Conservation (phyloP, 92 coral and sea anemone species). For the Blastomussa wellsi region DNA sequence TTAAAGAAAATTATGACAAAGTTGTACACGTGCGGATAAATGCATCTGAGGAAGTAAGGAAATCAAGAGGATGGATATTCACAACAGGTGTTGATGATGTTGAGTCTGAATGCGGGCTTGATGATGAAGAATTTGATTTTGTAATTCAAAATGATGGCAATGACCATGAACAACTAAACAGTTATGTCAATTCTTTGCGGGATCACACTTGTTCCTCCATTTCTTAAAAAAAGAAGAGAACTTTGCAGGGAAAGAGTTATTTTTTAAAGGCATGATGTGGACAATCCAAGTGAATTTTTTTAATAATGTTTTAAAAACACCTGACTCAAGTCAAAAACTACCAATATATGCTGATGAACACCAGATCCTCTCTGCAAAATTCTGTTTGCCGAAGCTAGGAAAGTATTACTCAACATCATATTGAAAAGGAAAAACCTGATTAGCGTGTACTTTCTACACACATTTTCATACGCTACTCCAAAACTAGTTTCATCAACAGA, state of each 20-base stretch:
- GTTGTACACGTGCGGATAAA: slow-evolving; percentile 73
- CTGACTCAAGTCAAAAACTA: too few species aligned
- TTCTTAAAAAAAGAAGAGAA: background rate
- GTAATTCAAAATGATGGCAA: slow-evolving; percentile 75
- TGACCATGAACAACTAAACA: slow-evolving; percentile 31
- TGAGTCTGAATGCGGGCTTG: slow-evolving; percentile 97
- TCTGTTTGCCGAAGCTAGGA: too few species aligned
- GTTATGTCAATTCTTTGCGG: background rate
- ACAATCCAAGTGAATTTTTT: too few species aligned
- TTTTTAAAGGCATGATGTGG: background rate
- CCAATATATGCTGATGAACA: too few species aligned
- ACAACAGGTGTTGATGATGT: slow-evolving; percentile 88
- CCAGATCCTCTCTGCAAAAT: too few species aligned
- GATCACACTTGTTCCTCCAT: background rate
- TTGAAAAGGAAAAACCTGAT: too few species aligned
- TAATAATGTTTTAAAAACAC: too few species aligned
- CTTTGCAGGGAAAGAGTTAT: background rate
- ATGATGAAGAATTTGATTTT: slow-evolving; percentile 70
- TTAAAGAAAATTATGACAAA: slow-evolving; percentile 52
- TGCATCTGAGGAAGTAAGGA: slow-evolving; percentile 72
- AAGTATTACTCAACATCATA: too few species aligned
- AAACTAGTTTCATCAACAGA: too few species aligned
- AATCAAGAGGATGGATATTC: slow-evolving; percentile 87
- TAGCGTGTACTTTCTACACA: too few species aligned
- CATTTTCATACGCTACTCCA: too few species aligned